A percentile compares a stretch with the other conserved stretches of the same genome.
phyloP scores from a whole-genome alignment of 2,113 vertebrate genomes.

The Bos taurus region ARS-UCD2.0 NC_037346.1:18317001-18317500 shows the following conservation, averaged over 20 bases:
- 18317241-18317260: background rate
- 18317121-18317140: too few species aligned
- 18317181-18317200: too few species aligned
- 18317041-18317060: background rate
- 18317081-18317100: background rate
- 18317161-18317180: too few species aligned
- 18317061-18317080: background rate
- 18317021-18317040: background rate
- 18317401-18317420: background rate
- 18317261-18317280: background rate
- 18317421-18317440: background rate
- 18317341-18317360: background rate
- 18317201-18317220: background rate
- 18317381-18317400: background rate
- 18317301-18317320: background rate
- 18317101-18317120: background rate
- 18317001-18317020: background rate
- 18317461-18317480: background rate
- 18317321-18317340: too few species aligned
- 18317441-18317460: background rate
- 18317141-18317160: too few species aligned
- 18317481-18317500: background rate
- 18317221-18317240: background rate
- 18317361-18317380: background rate
- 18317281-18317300: background rate